Base-by-base conservation (phyloP, 1,140 invertebrate genomes). In the Amphibalanus amphitrite region DNA sequence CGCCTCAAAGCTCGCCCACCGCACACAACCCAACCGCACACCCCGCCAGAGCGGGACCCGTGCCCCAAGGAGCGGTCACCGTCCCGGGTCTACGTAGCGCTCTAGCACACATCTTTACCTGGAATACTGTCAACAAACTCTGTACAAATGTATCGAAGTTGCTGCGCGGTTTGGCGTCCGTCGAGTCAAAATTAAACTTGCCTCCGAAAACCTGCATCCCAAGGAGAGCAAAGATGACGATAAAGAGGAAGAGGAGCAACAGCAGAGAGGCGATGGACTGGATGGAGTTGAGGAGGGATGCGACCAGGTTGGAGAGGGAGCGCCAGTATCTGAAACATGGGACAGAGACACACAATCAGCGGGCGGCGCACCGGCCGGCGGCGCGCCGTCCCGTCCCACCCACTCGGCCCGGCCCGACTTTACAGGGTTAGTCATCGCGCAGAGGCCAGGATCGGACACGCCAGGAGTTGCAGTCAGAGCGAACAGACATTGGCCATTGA, bases 271-370 rank as follows among this genome's bases (percentile, higher is more conserved):
- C 83, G 75, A 88, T 88, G 73, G 86, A 86, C 82, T 97, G 92
- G 83, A 99, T 97, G 71, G 95, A 98, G 85, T 98, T 98, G 74
- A 99, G 85, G 75, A 99, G 83, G 67, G 96, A 98, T 64, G 94
- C 93, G 71, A 99, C 95, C 76, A 99, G 85, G 84, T 99, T 99
- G 71, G 95, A 92, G 67, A 99, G 83, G 4, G 95, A 97, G 75
- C 91, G 87, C 97, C 97, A 99, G 83, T 99, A 98, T 80, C 95
- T 97, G 77, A 64, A 84, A 81, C 64, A 83, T 81, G 77, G 67
- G 70, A 70, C 47, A 59, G 47, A 59, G 13, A 59, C 33, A 38
- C 33, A 6, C 4, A 6, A 38, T 38, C 33, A 38, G 33, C 33
- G 6, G 47, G 6, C 47, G 47, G 10, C 47, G 23, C n/a, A n/a